Base-by-base conservation (phyloP, 1,140 invertebrate species). In the Zaprionus inermis region DNA sequence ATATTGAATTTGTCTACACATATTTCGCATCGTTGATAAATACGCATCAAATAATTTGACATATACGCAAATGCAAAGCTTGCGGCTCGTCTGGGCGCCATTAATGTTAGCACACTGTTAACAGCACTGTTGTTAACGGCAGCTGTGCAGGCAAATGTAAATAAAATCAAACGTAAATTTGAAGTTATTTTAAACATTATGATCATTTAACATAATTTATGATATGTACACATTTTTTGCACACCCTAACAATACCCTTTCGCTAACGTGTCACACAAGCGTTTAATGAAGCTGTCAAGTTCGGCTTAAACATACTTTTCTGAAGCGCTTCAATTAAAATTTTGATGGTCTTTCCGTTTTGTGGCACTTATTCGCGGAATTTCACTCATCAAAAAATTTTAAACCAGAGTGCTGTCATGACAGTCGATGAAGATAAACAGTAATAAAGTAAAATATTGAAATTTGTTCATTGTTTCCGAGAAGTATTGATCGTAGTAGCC, bases 321-420 rank as follows among this genome's bases (percentile, higher is more conserved):
- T 22, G 52, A 14, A 28, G 58, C 24, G 24, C 24, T 28, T 2
- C 64, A 73, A 73, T 72, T 72, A 67, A 41, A 36, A 60, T 28
- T 36, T 54, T 59, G 32, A 52, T 36, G 20, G 28, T 34, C 14
- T 52, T 2, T 55, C 44, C 12, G 30, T 32, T 18, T 18, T 30
- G 30, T n/a, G 16, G 16, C 30, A 44, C 22, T 41, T 24, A 69
- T 60, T 30, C 22, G 38, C 28, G 2, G 32, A 65, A 49, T 57
- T 36, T 55, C 9, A 24, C 56, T 38, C 44, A 59, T 51, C 32
- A 51, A 55, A 55, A 56, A 32, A 34, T 24, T n/a, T 36, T 51
- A 38, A 55, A 44, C 36, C 55, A 7, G 11, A 52, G 22, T n/a
- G n/a, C 49, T 24, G 36, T 38, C 36, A n/a, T 56, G 54, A 32